Evolutionary conservation across 2,888 invertebrate species (phyloP), one percentile per base, ranked within the genome.

Genomic region (Alentia gelatinosa): DNA sequence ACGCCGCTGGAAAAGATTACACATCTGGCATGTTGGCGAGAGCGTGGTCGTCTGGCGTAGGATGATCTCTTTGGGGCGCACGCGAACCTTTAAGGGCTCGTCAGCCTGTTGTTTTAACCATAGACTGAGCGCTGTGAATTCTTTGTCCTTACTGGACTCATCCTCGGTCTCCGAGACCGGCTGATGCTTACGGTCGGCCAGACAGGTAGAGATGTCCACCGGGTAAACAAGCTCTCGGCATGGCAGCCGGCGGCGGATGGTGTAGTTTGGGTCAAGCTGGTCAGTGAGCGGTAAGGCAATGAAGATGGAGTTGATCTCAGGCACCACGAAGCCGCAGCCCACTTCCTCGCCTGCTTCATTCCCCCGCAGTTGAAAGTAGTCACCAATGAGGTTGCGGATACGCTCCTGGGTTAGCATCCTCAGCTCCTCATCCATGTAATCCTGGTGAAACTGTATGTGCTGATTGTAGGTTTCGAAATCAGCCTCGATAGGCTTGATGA

Each of bases 41-140:
- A 19, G 26, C 47, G 50, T 42, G 33, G 3, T 30, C 7, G 42
- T n/a, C 42, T 86, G 26, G 0, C 86, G 42, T 0, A 86, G 86
- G 23, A 86, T 86, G n/a, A 86, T 33, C 47, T 86, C 86, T 19
- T 86, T 86, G 15, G 86, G 86, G 4, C 86, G 42, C 5, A 86
- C 50, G 30, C 50, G 42, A 15, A 86, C 23, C 86, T 86, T 86
- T 1, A 47, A 26, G 9, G 86, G 50, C 4, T 26, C 86, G 0
- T 30, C 47, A 5, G 26, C 50, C 9, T 86, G 33, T 7, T 23
- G 12, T 26, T 86, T 26, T 26, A 86, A 30, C 86, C 86, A 86
- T 9, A 15, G 0, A 23, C 15, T 47, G 7, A 86, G 47, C 86
- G 30, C 19, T 0, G 19, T 5, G 1, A 42, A 19, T 23, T 86